These are phyloP conservation scores for Gymnobelideus leadbeateri DNA, from an alignment of 2,113 vertebrate genomes.

Conservation along the genomic window DNA sequence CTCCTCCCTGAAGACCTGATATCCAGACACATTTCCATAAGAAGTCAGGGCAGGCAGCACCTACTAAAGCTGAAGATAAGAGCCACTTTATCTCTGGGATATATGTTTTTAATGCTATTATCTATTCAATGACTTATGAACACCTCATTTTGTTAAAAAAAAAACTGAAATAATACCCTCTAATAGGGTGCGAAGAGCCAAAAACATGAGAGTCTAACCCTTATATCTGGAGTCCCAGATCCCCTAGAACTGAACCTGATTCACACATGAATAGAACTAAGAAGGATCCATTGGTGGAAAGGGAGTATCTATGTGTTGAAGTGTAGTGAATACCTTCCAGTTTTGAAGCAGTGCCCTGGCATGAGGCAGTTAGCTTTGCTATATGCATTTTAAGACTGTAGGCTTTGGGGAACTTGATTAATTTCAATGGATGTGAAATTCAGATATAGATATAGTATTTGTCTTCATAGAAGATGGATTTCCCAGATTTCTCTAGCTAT, in stretches of 20 bases:
- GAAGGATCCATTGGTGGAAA: neutral
- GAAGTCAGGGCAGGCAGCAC: neutral
- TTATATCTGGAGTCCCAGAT: neutral
- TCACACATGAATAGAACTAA: neutral
- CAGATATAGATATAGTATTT: neutral
- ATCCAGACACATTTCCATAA: neutral
- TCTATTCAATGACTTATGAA: neutral
- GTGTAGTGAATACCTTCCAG: neutral
- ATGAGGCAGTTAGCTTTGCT: neutral
- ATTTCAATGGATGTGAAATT: slow-evolving; percentile 32
- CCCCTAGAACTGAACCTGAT: neutral
- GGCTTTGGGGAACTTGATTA: neutral
- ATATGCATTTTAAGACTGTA: slow-evolving; percentile 3
- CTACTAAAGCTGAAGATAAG: neutral
- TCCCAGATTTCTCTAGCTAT: neutral
- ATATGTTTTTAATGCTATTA: neutral
- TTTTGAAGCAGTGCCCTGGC: neutral
- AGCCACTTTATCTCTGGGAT: too few relatives aligned
- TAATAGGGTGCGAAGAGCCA: neutral
- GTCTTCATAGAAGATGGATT: neutral
- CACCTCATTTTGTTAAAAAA: neutral
- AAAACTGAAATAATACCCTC: neutral
- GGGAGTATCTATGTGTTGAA: neutral
- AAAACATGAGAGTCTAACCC: neutral
- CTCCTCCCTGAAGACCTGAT: too few relatives aligned